Conservation (phyloP, 2,888 invertebrate genomes). For the Cyaniris semiargus region DNA sequence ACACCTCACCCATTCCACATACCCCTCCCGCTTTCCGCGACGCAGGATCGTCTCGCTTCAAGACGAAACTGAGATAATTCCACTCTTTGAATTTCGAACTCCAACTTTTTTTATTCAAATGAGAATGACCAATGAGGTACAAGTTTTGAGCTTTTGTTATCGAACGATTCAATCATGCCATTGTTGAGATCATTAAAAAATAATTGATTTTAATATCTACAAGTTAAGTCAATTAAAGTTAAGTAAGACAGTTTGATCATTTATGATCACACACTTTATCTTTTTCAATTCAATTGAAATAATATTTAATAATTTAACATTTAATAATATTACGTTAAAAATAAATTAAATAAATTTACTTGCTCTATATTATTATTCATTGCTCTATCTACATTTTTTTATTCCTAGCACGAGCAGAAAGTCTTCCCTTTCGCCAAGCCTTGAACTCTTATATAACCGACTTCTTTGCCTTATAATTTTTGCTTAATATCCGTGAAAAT, state of each 20-base stretch:
- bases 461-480: neutral
- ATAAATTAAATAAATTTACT: no score
- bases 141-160: slow-evolving; percentile 42
- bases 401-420: no score
- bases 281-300: no score
- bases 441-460: no score
- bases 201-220: neutral
- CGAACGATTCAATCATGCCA: neutral
- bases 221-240: no score
- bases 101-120: slow-evolving; percentile 56
- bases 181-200: neutral
- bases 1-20: slow-evolving; percentile 36
- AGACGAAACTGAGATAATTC: slow-evolving; percentile 78
- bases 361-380: no score
- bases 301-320: no score
- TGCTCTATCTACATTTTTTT: no score
- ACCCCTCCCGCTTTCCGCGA: slow-evolving; percentile 51
- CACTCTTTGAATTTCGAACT: slow-evolving; percentile 72
- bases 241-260: no score
- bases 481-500: neutral
- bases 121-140: slow-evolving; percentile 55
- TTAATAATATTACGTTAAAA: no score
- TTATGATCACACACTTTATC: no score
- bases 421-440: no score
- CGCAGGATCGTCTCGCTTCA: slow-evolving; percentile 77